A percentile compares a stretch with the other conserved stretches of the same genome.
Evolutionary conservation across 2,797 vertebrate species (phyloP).

Genomic region (Triplophysa yarkandensis): DNA sequence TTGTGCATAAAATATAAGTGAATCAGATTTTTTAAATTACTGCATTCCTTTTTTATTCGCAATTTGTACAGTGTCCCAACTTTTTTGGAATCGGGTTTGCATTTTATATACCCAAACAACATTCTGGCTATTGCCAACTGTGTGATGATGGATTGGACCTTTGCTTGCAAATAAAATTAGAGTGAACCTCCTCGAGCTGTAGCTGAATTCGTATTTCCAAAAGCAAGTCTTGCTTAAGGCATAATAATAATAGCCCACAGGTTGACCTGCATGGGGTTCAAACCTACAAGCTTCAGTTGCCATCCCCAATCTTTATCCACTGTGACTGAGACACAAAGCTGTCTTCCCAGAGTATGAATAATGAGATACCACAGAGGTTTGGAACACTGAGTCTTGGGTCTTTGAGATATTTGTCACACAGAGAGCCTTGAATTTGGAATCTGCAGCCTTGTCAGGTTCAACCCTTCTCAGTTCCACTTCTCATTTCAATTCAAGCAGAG

Average conservation of each 20-base stretch:
- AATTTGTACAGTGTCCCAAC: too few relatives aligned
- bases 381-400: neutral
- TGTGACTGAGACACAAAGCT: neutral
- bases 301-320: neutral
- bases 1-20: too few relatives aligned
- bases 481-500: slow-evolving; percentile 1
- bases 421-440: neutral
- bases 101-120: neutral
- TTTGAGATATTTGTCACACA: neutral
- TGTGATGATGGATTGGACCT: neutral
- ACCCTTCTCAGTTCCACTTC: neutral
- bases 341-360: neutral
- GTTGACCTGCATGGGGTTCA: neutral
- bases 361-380: neutral
- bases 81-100: too few relatives aligned
- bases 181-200: neutral
- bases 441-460: slow-evolving; percentile 3
- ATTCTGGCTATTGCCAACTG: neutral
- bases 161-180: neutral
- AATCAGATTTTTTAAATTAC: too few relatives aligned
- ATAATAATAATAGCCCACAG: neutral
- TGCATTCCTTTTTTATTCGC: too few relatives aligned
- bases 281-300: neutral
- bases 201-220: neutral
- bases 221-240: neutral